Conservation (phyloP, 2,888 invertebrate species). For the Reticulitermes lucifugus region DNA sequence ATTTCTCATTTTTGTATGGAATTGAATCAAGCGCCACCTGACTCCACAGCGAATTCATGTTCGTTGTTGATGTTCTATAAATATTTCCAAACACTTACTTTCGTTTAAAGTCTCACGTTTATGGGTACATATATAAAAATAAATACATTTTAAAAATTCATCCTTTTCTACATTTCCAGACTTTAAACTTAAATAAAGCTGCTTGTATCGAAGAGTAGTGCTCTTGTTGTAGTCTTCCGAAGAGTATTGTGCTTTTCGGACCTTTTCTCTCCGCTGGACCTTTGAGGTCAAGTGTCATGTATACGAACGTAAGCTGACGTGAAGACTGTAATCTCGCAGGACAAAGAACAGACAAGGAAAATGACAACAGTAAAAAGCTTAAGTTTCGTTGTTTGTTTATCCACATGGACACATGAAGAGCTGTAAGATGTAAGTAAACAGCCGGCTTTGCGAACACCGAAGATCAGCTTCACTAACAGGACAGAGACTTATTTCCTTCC, state of each 20-base stretch:
- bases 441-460: neutral
- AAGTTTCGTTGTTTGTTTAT: constrained; percentile 2
- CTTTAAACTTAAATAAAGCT: neutral
- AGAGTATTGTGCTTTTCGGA: neutral
- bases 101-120: no score
- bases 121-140: no score
- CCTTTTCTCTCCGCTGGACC: neutral
- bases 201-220: neutral
- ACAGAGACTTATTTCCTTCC: no score
- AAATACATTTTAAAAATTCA: no score
- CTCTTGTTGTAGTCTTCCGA: neutral
- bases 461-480: neutral
- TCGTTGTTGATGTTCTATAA: no score
- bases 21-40: no score
- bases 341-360: neutral
- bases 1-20: no score
- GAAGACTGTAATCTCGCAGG: neutral
- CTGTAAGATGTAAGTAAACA: neutral
- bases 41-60: no score
- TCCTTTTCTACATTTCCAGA: neutral
- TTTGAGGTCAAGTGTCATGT: neutral
- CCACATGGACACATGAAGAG: neutral
- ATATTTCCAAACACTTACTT: no score
- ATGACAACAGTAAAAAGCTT: constrained; percentile 6
- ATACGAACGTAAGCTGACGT: neutral